A percentile compares a stretch with the other conserved stretches of the same genome.
phyloP scores from a whole-genome alignment of 2,113 vertebrate species.

The Myotis lucifugus region DNA sequence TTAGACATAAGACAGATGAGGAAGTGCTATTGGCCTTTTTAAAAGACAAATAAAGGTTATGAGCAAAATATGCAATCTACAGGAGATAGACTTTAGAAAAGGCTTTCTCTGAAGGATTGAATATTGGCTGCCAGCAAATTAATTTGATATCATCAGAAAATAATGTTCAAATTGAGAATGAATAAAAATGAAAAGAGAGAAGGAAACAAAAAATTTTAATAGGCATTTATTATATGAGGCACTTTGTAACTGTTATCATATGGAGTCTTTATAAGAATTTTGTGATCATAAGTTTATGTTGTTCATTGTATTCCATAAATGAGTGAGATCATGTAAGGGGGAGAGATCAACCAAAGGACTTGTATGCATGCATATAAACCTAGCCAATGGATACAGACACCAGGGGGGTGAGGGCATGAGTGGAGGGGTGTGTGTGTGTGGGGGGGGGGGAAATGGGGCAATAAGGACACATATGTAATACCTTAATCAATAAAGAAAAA shows the following conservation, averaged over 20 bases:
- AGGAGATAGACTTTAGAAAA: not conserved
- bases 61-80: not conserved
- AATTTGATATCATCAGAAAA: slow-evolving; percentile 40
- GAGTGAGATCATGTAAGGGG: too few species aligned
- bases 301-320: too few species aligned
- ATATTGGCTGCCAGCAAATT: slow-evolving; percentile 11
- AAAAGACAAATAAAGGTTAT: slow-evolving; percentile 16
- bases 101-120: not conserved
- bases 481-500: too few species aligned
- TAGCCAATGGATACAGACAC: too few species aligned
- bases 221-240: not conserved
- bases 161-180: slow-evolving; percentile 4
- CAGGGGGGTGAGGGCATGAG: too few species aligned
- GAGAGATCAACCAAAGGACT: too few species aligned
- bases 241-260: not conserved
- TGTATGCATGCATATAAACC: too few species aligned
- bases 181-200: slow-evolving; percentile 26
- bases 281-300: not conserved
- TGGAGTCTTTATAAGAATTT: not conserved
- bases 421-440: too few species aligned
- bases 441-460: too few species aligned
- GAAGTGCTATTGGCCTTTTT: not conserved
- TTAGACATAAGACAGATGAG: not conserved
- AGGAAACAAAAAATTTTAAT: not conserved
- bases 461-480: too few species aligned